Percentiles rank a stretch among this genome's conserved stretches.
phyloP scores from a whole-genome alignment of 2,113 vertebrate genomes.

The Rousettus leschenaultii region DNA sequence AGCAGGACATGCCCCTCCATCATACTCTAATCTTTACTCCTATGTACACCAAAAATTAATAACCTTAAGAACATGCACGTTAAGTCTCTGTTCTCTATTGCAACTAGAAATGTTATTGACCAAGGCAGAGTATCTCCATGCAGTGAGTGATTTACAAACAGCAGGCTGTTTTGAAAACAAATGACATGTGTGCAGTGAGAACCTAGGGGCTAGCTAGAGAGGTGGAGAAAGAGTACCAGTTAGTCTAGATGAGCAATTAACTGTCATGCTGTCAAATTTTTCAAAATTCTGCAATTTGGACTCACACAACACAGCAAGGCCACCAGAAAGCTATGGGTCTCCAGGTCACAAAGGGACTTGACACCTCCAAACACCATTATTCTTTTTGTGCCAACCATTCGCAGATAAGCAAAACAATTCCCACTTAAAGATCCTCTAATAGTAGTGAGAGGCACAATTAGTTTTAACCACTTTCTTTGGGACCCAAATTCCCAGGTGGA shows the following conservation, averaged over 20 bases:
- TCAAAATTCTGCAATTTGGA: slow-evolving; percentile 31
- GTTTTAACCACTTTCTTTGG: slow-evolving; percentile 66
- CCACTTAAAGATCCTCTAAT: not conserved
- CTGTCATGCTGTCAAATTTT: slow-evolving; percentile 76
- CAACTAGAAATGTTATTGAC: not conserved
- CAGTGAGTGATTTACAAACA: slow-evolving; percentile 76
- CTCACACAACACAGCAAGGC: slow-evolving; percentile 52
- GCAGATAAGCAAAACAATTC: slow-evolving; percentile 10
- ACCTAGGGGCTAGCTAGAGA: slow-evolving; percentile 20
- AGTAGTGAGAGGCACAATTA: slow-evolving; percentile 41
- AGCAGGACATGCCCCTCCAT: not conserved
- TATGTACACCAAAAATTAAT: slow-evolving; percentile 12
- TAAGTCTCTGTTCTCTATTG: slow-evolving; percentile 1
- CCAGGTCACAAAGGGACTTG: slow-evolving; percentile 35
- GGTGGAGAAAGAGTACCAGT: slow-evolving; percentile 25
- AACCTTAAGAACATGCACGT: slow-evolving; percentile 59
- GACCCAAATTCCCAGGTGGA: slow-evolving; percentile 12
- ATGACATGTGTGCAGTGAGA: not conserved
- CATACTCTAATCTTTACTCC: not conserved
- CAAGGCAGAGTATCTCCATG: slow-evolving; percentile 70
- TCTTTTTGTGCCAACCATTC: not conserved
- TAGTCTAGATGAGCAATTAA: slow-evolving; percentile 59
- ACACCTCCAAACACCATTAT: not conserved
- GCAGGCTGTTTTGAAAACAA: slow-evolving; percentile 58
- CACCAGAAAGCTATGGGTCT: slow-evolving; percentile 48